Evolutionary conservation across 2,113 vertebrate genomes (phyloP).

Genomic region (Oostethus manadensis): DNA sequence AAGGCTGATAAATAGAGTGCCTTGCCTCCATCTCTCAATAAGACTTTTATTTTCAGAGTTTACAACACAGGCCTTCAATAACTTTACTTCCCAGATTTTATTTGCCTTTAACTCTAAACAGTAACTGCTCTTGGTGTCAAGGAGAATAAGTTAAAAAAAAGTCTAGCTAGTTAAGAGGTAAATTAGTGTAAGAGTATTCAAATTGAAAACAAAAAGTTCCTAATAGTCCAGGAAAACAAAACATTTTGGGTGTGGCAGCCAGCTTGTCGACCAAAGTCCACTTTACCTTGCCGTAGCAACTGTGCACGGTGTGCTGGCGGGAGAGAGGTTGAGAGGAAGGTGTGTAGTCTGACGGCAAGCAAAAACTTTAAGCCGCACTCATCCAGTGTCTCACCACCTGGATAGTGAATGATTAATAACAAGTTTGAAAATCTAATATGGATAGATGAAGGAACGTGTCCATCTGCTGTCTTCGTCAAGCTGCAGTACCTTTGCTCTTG

Average conservation of each 20-base stretch:
- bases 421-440: slow-evolving; percentile 8
- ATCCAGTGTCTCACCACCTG: slow-evolving; percentile 95
- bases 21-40: slow-evolving; percentile 5
- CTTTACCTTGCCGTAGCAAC: slow-evolving; percentile 87
- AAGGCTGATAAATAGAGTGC: slow-evolving; percentile 17
- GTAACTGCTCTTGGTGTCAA: background rate
- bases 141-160: background rate
- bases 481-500: slow-evolving; percentile 79
- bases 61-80: slow-evolving; percentile 10
- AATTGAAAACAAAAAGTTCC: background rate
- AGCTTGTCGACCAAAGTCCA: background rate
- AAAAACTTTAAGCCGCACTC: slow-evolving; percentile 95
- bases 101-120: background rate
- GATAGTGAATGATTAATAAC: slow-evolving; percentile 7
- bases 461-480: background rate
- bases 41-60: slow-evolving; percentile 17
- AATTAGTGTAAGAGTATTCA: too few species aligned
- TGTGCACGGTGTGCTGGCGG: slow-evolving; percentile 85
- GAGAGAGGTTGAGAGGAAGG: slow-evolving; percentile 89
- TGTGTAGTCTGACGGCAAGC: slow-evolving; percentile 89
- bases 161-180: background rate
- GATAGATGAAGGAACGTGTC: background rate
- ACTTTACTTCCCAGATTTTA: background rate
- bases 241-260: background rate
- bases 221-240: background rate